A percentile compares a stretch with the other conserved stretches of the same genome.
These are phyloP conservation scores for Antedon mediterranea DNA, from an alignment of 53 echinoderm and acorn worm species.

Conservation along the genomic window DNA sequence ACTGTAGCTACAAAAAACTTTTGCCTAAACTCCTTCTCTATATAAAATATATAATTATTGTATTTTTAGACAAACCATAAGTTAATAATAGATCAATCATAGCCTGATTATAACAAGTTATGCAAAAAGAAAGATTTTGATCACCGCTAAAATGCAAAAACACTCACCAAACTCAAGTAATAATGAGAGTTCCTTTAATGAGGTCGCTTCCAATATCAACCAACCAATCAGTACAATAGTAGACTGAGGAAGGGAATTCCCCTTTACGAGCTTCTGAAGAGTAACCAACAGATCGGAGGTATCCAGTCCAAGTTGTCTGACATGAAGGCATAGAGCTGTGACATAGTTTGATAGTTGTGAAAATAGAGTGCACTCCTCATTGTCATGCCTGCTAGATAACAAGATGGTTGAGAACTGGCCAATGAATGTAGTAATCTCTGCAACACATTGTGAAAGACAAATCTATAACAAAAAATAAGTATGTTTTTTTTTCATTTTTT, in stretches of 20 bases:
- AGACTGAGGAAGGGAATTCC: background rate
- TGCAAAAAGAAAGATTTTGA: too few species aligned
- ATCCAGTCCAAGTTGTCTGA: background rate
- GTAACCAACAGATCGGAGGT: background rate
- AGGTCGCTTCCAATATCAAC: slow-evolving; percentile 1
- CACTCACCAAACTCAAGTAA: slow-evolving; percentile 10
- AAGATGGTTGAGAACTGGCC: background rate
- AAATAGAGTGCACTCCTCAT: background rate
- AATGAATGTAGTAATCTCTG: background rate
- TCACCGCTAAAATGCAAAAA: too few species aligned
- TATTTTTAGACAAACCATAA: too few species aligned
- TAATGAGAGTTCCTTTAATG: slow-evolving; percentile 4
- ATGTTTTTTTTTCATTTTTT: background rate
- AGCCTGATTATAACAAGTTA: too few species aligned
- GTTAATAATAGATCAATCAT: too few species aligned
- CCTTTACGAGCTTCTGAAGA: background rate
- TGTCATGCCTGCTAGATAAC: background rate
- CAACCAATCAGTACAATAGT: slow-evolving; percentile 3
- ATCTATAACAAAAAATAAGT: background rate
- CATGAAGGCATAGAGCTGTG: background rate
- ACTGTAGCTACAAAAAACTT: background rate
- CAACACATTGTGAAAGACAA: background rate
- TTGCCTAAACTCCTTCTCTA: too few species aligned
- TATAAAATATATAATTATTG: too few species aligned
- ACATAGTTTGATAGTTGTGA: background rate